These are phyloP conservation scores for Sclerodermus sp. DNA, from an alignment of 2,888 invertebrate genomes.

Conservation along the genomic window DNA sequence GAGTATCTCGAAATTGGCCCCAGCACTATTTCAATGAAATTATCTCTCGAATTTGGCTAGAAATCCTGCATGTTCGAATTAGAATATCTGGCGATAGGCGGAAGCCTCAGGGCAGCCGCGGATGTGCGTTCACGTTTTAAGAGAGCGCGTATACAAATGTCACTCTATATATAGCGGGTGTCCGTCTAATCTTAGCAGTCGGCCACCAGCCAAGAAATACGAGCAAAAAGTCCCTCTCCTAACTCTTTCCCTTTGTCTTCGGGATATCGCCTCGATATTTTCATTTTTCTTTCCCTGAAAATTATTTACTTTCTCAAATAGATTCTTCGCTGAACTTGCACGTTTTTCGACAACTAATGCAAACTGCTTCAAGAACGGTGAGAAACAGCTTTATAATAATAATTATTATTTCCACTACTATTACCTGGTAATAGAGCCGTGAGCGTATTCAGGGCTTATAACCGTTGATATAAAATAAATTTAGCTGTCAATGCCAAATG, in stretches of 20 bases:
- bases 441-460: too few species aligned
- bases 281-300: too few species aligned
- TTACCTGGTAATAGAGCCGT: too few species aligned
- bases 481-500: too few species aligned
- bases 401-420: too few species aligned
- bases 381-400: too few species aligned
- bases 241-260: slow-evolving; percentile 13
- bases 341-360: too few species aligned
- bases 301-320: too few species aligned
- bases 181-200: slow-evolving; percentile 48
- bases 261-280: neutral
- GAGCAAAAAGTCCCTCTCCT: slow-evolving; percentile 23
- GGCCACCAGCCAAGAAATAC: slow-evolving; percentile 43
- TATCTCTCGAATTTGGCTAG: neutral
- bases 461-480: too few species aligned
- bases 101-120: neutral
- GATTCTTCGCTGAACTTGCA: too few species aligned
- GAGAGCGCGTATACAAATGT: slow-evolving; percentile 43
- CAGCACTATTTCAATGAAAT: neutral
- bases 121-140: slow-evolving; percentile 25
- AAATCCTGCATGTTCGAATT: neutral
- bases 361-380: too few species aligned
- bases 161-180: slow-evolving; percentile 45
- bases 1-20: too few species aligned
- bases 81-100: neutral